Percentiles rank a stretch among this genome's conserved stretches.
Evolutionary conservation across 2,113 vertebrate species (phyloP).

Genomic region (Thermophis baileyi): DNA sequence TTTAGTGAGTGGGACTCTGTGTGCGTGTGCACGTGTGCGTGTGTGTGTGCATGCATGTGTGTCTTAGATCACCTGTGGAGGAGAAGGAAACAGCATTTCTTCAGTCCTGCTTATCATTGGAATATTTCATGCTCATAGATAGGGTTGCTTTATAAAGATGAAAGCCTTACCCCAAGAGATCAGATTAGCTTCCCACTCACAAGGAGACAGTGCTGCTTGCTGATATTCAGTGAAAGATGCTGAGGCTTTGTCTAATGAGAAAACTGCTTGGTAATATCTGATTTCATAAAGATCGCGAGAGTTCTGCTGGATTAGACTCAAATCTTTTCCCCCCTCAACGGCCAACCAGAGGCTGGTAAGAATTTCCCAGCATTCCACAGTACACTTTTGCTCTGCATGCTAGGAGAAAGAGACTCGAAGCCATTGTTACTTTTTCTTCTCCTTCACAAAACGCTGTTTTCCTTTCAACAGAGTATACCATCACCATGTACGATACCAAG

Average conservation of each 20-base stretch:
- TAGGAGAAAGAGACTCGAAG: background rate
- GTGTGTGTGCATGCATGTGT: background rate
- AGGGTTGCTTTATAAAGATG: background rate
- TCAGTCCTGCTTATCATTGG: background rate
- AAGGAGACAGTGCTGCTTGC: background rate
- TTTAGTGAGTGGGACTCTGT: background rate
- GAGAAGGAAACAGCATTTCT: background rate
- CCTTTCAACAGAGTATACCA: slow-evolving; percentile 87
- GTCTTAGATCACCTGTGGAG: background rate
- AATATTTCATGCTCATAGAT: background rate
- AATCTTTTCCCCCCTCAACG: background rate
- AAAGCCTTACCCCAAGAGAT: background rate
- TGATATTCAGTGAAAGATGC: background rate
- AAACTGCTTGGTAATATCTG: background rate
- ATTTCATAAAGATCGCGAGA: background rate
- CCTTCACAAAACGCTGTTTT: slow-evolving; percentile 11
- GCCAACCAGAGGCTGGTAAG: background rate
- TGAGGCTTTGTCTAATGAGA: slow-evolving; percentile 7
- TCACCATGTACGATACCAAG: slow-evolving; percentile 99
- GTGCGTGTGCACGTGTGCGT: background rate
- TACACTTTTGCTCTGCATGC: background rate
- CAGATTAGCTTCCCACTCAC: background rate
- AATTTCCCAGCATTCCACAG: too few species aligned
- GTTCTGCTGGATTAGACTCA: background rate
- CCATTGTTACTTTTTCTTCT: background rate